Evolutionary conservation across 2,888 invertebrate species (phyloP).

Genomic region (Melikaiella ostensackeni): DNA sequence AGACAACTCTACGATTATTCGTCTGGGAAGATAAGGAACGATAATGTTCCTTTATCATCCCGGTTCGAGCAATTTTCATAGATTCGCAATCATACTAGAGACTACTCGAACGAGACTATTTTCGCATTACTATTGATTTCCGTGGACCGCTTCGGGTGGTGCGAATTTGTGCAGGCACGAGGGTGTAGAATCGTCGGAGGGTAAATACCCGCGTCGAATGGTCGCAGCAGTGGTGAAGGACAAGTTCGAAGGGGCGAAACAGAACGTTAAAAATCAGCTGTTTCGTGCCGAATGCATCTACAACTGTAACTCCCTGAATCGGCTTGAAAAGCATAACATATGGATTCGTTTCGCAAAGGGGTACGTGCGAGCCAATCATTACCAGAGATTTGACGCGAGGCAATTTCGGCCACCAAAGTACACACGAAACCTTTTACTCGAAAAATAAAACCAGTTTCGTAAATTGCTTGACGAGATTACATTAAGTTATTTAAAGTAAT

Average conservation of each 20-base stretch:
- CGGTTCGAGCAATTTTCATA: not conserved
- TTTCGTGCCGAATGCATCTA: conserved; percentile 31
- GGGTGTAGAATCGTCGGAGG: conserved; percentile 53
- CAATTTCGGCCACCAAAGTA: conserved; percentile 15
- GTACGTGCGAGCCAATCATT: conserved; percentile 33
- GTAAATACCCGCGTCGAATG: conserved; percentile 52
- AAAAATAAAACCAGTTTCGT: conserved; percentile 16
- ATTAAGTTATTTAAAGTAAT: not conserved
- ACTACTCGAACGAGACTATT: conserved; percentile 19
- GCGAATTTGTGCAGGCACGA: conserved; percentile 54
- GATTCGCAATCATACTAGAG: not conserved
- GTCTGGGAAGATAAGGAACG: not conserved
- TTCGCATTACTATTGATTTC: conserved; percentile 38
- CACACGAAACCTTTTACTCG: not conserved
- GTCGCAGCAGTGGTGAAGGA: conserved; percentile 29
- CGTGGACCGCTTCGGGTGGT: conserved; percentile 31
- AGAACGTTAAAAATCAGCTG: conserved; percentile 20
- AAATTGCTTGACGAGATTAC: not conserved
- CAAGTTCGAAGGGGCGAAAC: conserved; percentile 10
- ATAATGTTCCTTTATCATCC: conserved; percentile 2
- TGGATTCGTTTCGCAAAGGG: conserved; percentile 38
- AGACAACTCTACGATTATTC: not conserved
- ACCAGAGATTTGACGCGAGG: conserved; percentile 32
- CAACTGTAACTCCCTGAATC: conserved; percentile 23
- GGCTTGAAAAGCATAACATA: conserved; percentile 39